Percentiles rank a stretch among this genome's conserved stretches.
These are phyloP conservation scores for Calephelis virginiensis DNA, from an alignment of 1,140 invertebrate species.

Conservation along the genomic window DNA sequence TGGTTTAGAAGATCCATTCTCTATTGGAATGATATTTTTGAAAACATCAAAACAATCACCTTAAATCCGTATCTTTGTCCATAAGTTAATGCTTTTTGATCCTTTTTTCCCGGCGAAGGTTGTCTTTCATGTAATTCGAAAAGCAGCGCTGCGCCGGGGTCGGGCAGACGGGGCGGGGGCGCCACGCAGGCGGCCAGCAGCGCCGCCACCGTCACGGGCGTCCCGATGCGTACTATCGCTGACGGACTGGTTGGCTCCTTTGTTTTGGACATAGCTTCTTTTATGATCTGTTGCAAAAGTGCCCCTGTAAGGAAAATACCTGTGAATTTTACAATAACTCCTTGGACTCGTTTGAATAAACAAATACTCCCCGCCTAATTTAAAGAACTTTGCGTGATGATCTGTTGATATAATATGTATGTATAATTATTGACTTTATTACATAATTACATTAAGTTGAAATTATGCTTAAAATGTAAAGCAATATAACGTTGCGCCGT, in stretches of 20 bases:
- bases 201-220: constrained; percentile 65
- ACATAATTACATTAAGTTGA: no score
- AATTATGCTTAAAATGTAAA: no score
- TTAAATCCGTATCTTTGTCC: constrained; percentile 66
- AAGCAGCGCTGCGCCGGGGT: constrained; percentile 65
- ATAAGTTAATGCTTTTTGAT: constrained; percentile 39
- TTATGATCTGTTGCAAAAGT: constrained; percentile 69
- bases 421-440: no score
- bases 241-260: constrained; percentile 37
- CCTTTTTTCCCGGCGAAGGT: constrained; percentile 45
- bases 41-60: constrained; percentile 35
- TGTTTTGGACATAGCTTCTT: constrained; percentile 51
- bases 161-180: constrained; percentile 60
- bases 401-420: no score
- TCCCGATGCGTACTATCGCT: constrained; percentile 66
- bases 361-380: no score
- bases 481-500: no score
- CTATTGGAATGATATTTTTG: neutral
- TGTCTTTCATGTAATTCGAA: constrained; percentile 69
- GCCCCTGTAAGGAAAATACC: constrained; percentile 46
- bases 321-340: neutral
- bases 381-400: no score
- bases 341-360: no score
- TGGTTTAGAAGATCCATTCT: no score
- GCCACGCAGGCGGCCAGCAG: constrained; percentile 63